phyloP scores from a whole-genome alignment of 2,888 invertebrate species.

The Gasteruption jaculator region DNA sequence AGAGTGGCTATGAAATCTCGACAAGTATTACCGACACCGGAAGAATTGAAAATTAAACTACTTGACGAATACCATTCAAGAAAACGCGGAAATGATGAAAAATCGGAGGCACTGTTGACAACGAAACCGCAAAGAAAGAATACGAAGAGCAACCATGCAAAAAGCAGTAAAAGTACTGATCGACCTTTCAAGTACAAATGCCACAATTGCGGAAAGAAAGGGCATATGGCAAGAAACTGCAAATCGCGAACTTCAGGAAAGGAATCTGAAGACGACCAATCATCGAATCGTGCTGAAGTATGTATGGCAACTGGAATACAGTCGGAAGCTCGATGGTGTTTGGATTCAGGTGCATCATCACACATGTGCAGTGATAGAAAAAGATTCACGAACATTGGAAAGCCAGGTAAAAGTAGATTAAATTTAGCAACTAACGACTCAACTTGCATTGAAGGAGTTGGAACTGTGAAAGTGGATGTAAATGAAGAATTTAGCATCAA shows the following conservation, averaged over 20 bases:
- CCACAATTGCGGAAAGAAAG: too few relatives aligned
- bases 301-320: too few relatives aligned
- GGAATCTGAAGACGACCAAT: too few relatives aligned
- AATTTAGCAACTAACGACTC: slow-evolving; percentile 14
- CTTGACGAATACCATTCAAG: slow-evolving; percentile 10
- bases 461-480: slow-evolving; percentile 14
- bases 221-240: too few relatives aligned
- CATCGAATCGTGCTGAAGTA: too few relatives aligned
- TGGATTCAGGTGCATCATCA: slow-evolving; percentile 19
- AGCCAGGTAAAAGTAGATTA: slow-evolving; percentile 11
- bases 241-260: too few relatives aligned
- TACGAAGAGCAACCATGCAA: too few relatives aligned
- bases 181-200: too few relatives aligned
- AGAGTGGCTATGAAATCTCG: slow-evolving; percentile 11
- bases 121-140: too few relatives aligned
- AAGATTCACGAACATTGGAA: slow-evolving; percentile 9
- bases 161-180: too few relatives aligned
- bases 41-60: slow-evolving; percentile 11
- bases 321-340: too few relatives aligned
- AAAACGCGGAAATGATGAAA: slow-evolving; percentile 1
- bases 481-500: slow-evolving; percentile 3
- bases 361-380: slow-evolving; percentile 17
- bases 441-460: slow-evolving; percentile 16
- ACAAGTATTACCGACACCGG: slow-evolving; percentile 9
- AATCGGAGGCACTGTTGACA: too few relatives aligned